A percentile compares a stretch with the other conserved stretches of the same genome.
phyloP scores from a whole-genome alignment of 2,113 vertebrate species.

The Rynchops niger region DNA sequence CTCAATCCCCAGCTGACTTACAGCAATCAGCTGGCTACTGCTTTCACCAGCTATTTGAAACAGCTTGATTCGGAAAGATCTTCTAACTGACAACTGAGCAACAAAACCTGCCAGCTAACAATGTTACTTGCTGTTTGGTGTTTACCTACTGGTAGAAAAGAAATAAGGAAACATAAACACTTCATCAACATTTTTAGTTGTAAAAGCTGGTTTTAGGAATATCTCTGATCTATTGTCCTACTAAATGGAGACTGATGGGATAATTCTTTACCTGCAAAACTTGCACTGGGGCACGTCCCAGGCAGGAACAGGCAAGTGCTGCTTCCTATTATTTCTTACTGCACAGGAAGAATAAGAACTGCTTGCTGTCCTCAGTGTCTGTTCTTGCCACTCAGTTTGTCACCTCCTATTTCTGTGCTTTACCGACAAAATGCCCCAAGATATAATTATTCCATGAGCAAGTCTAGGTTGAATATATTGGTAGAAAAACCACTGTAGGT shows the following conservation, averaged over 20 bases:
- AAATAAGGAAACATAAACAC: background rate
- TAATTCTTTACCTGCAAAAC: background rate
- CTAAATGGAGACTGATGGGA: background rate
- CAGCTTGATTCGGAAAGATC: background rate
- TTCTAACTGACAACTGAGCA: background rate
- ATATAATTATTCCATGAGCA: fast-evolving
- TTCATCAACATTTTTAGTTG: background rate
- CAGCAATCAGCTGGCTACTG: background rate
- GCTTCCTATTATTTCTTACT: background rate
- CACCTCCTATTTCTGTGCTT: background rate
- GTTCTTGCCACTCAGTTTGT: background rate
- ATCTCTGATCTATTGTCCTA: background rate
- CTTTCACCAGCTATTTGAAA: background rate
- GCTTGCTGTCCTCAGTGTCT: background rate
- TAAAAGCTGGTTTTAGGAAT: background rate
- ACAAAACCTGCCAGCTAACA: background rate
- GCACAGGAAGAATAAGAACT: background rate
- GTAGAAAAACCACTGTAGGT: background rate
- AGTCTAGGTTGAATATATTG: background rate
- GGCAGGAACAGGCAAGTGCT: background rate
- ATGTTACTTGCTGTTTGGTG: background rate
- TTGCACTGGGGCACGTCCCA: background rate
- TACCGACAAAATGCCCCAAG: background rate
- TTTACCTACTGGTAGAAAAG: background rate
- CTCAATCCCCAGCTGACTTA: background rate